Conservation (phyloP, 2,888 invertebrate species). For the Unio pictorum region DNA sequence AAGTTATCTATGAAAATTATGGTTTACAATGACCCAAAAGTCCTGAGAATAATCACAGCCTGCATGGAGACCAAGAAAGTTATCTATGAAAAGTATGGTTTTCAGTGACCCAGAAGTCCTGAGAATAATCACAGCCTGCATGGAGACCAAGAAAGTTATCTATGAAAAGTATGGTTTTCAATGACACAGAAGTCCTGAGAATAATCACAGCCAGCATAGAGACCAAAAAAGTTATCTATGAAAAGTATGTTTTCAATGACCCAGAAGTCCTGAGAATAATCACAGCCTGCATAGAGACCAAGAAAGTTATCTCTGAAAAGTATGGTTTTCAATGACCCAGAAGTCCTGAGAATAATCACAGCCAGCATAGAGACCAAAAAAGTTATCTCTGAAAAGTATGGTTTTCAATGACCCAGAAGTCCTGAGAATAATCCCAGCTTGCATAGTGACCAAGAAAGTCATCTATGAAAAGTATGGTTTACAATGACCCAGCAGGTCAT, state of each 20-base stretch:
- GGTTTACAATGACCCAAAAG: constrained; percentile 96
- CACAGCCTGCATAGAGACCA: constrained; percentile 85
- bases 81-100: too few relatives aligned
- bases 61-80: constrained; percentile 90
- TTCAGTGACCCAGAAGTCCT: too few relatives aligned
- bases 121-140: constrained; percentile 73
- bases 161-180: constrained; percentile 89
- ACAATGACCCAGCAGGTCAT: too few relatives aligned
- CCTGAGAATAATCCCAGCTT: too few relatives aligned
- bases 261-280: constrained; percentile 5
- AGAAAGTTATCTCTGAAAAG: constrained; percentile 80
- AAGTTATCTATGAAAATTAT: constrained; percentile 86
- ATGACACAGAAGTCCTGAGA: constrained; percentile 95
- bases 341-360: too few relatives aligned
- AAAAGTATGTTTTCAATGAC: too few relatives aligned
- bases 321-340: too few relatives aligned
- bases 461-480: too few relatives aligned
- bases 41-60: constrained; percentile 90
- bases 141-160: constrained; percentile 92
- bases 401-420: too few relatives aligned
- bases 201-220: constrained; percentile 87
- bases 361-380: too few relatives aligned
- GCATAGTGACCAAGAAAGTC: too few relatives aligned
- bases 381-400: too few relatives aligned
- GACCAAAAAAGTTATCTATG: constrained; percentile 81